Conservation (phyloP, 2,797 vertebrate genomes). For the Acrossocheilus wenchowensis region DNA sequence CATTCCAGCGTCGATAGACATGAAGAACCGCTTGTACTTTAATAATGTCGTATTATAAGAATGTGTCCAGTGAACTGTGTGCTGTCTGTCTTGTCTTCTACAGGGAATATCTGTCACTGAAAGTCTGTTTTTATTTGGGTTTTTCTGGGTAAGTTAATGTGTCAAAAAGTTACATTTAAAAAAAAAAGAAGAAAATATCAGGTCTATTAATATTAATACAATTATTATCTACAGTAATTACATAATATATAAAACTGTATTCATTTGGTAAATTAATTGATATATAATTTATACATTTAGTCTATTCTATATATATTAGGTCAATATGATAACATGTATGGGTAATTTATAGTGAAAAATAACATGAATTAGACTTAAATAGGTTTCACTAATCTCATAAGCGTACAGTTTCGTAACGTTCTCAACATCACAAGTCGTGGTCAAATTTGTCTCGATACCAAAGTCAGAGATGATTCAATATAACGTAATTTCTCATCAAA, state of each 20-base stretch:
- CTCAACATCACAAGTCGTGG: no score
- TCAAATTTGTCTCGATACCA: no score
- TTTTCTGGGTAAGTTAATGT: not conserved
- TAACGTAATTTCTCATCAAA: not conserved
- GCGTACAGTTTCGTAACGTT: no score
- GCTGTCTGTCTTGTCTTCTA: not conserved
- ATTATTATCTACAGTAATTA: no score
- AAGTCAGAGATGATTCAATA: no score
- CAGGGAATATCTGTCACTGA: not conserved
- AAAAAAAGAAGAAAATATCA: not conserved
- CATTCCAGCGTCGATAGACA: not conserved
- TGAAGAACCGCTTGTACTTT: not conserved
- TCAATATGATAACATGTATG: not conserved
- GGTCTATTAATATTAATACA: not conserved
- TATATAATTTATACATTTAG: not conserved
- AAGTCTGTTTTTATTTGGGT: not conserved
- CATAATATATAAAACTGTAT: no score
- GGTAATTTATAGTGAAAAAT: not conserved
- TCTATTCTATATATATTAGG: not conserved
- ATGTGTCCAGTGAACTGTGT: constrained; percentile 4
- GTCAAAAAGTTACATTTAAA: not conserved
- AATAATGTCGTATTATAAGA: constrained; percentile 12
- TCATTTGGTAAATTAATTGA: no score
- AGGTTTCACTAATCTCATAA: no score
- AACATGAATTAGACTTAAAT: not conserved